phyloP scores from a whole-genome alignment of 2,888 invertebrate genomes.

The Furcula furcula region DNA sequence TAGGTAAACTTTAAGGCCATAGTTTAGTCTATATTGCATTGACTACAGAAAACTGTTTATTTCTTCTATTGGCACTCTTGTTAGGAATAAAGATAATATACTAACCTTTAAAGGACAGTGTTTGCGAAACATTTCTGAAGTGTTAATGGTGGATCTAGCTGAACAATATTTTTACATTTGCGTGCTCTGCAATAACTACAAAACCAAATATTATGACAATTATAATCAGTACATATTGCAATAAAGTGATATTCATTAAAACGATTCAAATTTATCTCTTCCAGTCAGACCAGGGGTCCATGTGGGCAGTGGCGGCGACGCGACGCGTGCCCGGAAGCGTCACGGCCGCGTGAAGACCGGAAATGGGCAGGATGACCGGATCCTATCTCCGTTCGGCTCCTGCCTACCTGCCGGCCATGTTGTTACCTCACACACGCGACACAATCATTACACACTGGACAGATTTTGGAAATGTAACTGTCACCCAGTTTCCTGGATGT shows the following conservation, averaged over 20 bases:
- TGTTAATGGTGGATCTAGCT: no score
- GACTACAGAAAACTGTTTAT: no score
- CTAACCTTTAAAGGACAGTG: no score
- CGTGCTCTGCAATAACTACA: no score
- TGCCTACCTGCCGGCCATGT: slow-evolving; percentile 75
- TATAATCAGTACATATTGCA: no score
- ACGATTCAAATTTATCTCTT: slow-evolving; percentile 33
- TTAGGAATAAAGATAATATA: no score
- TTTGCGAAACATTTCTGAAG: no score
- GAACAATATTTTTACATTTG: no score
- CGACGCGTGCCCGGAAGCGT: slow-evolving; percentile 80
- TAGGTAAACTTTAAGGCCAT: no score
- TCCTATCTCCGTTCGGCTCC: slow-evolving; percentile 76
- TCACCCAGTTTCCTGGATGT: slow-evolving; percentile 16
- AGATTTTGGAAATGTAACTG: slow-evolving; percentile 37
- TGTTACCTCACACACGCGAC: slow-evolving; percentile 64
- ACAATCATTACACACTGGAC: slow-evolving; percentile 37
- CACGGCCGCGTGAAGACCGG: slow-evolving; percentile 82
- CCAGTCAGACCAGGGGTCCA: slow-evolving; percentile 51
- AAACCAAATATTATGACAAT: no score
- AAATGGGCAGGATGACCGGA: slow-evolving; percentile 82
- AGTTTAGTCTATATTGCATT: no score
- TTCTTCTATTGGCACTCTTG: no score
- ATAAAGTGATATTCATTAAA: background rate
- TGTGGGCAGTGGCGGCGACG: slow-evolving; percentile 65